Percentiles rank a stretch among this genome's conserved stretches.
Evolutionary conservation across 1,140 invertebrate genomes (phyloP).

Genomic region (Caligus rogercresseyi): DNA sequence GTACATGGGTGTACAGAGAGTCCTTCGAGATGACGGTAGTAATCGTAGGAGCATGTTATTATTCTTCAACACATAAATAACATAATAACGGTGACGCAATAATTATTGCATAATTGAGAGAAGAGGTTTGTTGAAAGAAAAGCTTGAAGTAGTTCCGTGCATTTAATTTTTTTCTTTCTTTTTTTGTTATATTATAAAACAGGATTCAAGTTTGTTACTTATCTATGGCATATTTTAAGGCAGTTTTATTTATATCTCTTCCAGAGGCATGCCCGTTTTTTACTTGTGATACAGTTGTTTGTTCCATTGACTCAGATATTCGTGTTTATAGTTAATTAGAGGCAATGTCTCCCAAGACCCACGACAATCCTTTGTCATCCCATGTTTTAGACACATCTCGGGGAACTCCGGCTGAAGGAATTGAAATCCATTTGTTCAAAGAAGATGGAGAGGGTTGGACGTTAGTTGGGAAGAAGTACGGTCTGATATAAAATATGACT

Average conservation of each 20-base stretch:
- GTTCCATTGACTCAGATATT: too few species aligned
- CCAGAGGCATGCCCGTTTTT: too few species aligned
- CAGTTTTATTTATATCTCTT: too few species aligned
- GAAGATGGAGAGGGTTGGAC: background rate
- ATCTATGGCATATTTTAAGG: too few species aligned
- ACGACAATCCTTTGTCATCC: background rate
- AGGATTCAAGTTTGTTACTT: too few species aligned
- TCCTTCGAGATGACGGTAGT: constrained; percentile 20
- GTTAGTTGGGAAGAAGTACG: background rate
- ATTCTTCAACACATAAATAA: background rate
- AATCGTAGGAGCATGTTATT: too few species aligned
- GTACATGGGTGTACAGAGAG: background rate
- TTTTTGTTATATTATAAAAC: too few species aligned
- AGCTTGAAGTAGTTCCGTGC: background rate
- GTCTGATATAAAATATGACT: too few species aligned
- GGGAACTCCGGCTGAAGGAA: background rate
- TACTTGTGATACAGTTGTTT: too few species aligned
- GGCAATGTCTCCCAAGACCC: background rate
- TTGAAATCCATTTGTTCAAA: background rate
- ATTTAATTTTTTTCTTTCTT: too few species aligned
- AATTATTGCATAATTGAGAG: background rate
- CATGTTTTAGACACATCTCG: background rate
- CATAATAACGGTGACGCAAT: background rate
- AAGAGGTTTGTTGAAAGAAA: background rate
- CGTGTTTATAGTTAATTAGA: too few species aligned